These are phyloP conservation scores for Solenopsis invicta DNA, from an alignment of 1,140 invertebrate species.

Conservation along the genomic window DNA sequence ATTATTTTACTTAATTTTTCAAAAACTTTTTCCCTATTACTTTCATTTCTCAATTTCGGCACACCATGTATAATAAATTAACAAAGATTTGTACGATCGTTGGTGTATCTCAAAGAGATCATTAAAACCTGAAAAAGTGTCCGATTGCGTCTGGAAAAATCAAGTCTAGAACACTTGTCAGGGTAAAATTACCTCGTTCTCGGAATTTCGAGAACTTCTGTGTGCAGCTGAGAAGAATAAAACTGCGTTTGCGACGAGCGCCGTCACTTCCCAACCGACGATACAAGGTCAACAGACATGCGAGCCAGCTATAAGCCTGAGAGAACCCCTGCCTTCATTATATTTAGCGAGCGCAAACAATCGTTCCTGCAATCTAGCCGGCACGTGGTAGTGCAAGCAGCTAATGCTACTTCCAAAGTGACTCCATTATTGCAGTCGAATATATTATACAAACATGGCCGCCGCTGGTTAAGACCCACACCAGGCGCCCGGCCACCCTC, in stretches of 20 bases:
- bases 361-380: conserved; percentile 75
- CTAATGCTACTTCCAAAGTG: conserved; percentile 78
- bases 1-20: no score
- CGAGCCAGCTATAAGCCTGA: not conserved
- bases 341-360: conserved; percentile 81
- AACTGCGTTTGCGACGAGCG: not conserved
- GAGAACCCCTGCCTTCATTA: conserved; percentile 77
- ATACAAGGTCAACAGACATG: conserved; percentile 59
- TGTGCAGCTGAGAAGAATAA: conserved; percentile 17
- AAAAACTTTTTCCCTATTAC: no score
- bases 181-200: not conserved
- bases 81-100: no score
- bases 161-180: not conserved
- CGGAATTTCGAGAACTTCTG: not conserved
- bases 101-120: no score
- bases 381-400: conserved; percentile 68
- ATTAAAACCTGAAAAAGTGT: not conserved
- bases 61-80: no score
- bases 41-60: no score
- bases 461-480: conserved; percentile 72
- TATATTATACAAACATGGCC: conserved; percentile 79
- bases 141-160: not conserved
- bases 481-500: conserved; percentile 13
- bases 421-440: conserved; percentile 79
- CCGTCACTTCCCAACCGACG: conserved; percentile 19